Base-by-base conservation (phyloP, 1,140 invertebrate genomes). In the Drosophila kikkawai region DNA sequence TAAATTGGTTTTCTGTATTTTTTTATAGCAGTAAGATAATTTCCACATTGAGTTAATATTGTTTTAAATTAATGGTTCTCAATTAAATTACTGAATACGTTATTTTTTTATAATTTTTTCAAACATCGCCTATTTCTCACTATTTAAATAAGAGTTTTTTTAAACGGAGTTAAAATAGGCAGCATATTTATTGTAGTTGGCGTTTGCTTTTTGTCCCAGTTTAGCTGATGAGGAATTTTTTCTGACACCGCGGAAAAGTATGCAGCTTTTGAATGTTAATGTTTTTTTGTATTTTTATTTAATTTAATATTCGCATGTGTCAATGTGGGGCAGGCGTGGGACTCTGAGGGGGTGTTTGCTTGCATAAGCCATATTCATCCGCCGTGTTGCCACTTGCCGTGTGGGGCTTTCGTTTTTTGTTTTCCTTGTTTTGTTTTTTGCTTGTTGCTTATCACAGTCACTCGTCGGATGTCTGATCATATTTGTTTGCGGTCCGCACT, bases 381-480 rank as follows among this genome's bases (percentile, higher is more conserved):
- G 75, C 75, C 71, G 67, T 87, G 76, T 82, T 82, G 70, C 67
- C 63, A 68, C 75, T 74, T 61, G 50, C 51, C 66, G 48, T 34
- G 53, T 36, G 12, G 37, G 32, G 17, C 17, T 3, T 44, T 39
- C 7, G 13, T 48, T 66, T 66, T 39, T 17, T 36, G 7, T 12
- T 6, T 45, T 57, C 7, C 15, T 29, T 56, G 29, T 34, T 19
- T 26, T 39, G 3, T 5, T 47, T 36, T 60, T 48, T 41, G 45
- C 58, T 64, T 80, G 78, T 77, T 77, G 67, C 77, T 86, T 56
- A 44, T 78, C 51, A 37, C 76, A 79, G 75, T 82, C 75, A 78
- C 75, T 78, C 75, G 71, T 75, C 67, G 86, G 68, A 87, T 87
- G 84, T 83, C 84, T 88, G 84, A 87, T 87, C 84, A 87, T 87